phyloP scores from a whole-genome alignment of 2,888 invertebrate genomes.

The Nezara viridula region DNA sequence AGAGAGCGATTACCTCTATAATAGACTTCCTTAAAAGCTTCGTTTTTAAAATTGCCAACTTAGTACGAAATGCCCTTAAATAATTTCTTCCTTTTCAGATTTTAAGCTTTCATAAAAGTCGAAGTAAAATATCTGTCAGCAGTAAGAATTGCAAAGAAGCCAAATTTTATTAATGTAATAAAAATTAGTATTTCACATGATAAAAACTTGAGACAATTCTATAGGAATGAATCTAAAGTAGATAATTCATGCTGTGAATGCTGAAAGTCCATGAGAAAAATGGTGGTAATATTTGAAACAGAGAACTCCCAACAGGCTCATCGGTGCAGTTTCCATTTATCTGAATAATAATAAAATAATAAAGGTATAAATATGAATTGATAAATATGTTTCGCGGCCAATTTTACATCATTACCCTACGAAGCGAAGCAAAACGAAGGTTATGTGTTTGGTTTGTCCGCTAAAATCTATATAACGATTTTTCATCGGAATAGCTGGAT shows the following conservation, averaged over 20 bases:
- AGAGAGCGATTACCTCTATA: background rate
- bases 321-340: too few relatives aligned
- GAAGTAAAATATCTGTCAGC: background rate
- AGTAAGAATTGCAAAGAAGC: too few relatives aligned
- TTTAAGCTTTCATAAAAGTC: background rate
- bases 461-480: too few relatives aligned
- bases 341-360: too few relatives aligned
- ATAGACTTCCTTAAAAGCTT: background rate
- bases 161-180: too few relatives aligned
- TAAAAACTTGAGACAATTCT: background rate
- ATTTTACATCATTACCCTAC: too few relatives aligned
- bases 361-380: too few relatives aligned
- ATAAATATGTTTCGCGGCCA: too few relatives aligned
- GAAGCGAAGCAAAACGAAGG: too few relatives aligned
- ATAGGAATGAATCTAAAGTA: background rate
- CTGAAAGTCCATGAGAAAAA: background rate
- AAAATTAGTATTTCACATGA: background rate
- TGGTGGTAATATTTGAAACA: background rate
- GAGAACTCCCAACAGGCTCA: too few relatives aligned
- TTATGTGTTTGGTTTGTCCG: too few relatives aligned
- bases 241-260: background rate
- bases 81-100: background rate
- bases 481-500: too few relatives aligned
- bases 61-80: background rate
- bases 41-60: background rate